Conservation (phyloP, 2,797 vertebrate genomes). For the Rhinella marina region DNA sequence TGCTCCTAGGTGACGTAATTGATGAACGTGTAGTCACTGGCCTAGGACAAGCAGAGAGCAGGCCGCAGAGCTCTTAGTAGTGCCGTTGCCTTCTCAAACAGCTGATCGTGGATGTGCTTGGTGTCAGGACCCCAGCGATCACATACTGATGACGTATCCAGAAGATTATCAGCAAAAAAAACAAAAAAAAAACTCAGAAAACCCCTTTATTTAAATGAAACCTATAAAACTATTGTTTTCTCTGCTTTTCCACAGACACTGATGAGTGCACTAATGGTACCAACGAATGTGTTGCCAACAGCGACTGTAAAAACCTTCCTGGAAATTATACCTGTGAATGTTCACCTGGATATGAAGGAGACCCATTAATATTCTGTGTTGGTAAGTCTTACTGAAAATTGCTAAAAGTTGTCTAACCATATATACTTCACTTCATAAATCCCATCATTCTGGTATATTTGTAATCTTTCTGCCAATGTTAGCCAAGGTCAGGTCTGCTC, state of each 20-base stretch:
- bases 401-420: not conserved
- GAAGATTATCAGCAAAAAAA: too few species aligned
- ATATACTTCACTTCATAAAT: not conserved
- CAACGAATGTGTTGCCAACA: slow-evolving; percentile 32
- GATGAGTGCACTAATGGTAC: slow-evolving; percentile 33
- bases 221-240: not conserved
- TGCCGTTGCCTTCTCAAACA: too few species aligned
- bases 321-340: slow-evolving; percentile 51
- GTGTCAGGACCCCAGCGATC: too few species aligned
- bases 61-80: too few species aligned
- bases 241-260: slow-evolving; percentile 39
- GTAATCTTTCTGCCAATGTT: not conserved
- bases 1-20: too few species aligned
- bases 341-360: slow-evolving; percentile 37
- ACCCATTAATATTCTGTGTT: slow-evolving; percentile 5
- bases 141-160: too few species aligned
- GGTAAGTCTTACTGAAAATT: slow-evolving; percentile 14
- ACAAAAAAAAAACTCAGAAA: too few species aligned
- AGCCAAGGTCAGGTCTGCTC: too few species aligned
- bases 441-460: not conserved
- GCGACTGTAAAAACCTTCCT: slow-evolving; percentile 36
- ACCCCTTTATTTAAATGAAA: too few species aligned
- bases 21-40: too few species aligned
- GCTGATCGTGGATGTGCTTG: too few species aligned
- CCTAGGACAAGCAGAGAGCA: too few species aligned